Conservation (phyloP, 2,888 invertebrate genomes). For the Quadroppia sp. region DNA sequence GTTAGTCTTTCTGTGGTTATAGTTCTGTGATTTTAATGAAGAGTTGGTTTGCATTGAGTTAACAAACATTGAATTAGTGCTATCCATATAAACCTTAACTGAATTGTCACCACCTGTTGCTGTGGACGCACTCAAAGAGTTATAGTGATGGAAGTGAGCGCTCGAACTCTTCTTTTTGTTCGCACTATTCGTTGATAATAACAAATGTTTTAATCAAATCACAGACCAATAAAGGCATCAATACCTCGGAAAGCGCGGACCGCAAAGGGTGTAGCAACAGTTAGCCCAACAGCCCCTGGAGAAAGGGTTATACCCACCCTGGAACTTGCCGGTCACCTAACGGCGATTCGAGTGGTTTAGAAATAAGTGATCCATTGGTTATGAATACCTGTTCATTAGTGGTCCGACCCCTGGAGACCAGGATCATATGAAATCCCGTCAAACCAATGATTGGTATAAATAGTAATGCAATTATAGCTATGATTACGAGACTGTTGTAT, state of each 20-base stretch:
- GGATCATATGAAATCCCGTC: slow-evolving; percentile 95
- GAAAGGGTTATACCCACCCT: slow-evolving; percentile 97
- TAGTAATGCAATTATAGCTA: slow-evolving; percentile 83
- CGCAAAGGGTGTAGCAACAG: slow-evolving; percentile 90
- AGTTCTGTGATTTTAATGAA: slow-evolving; percentile 10
- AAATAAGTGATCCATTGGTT: neutral
- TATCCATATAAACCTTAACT: slow-evolving; percentile 53
- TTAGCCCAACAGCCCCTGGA: slow-evolving; percentile 91
- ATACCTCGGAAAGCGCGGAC: slow-evolving; percentile 94
- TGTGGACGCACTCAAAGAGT: slow-evolving; percentile 42
- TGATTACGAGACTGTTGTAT: slow-evolving; percentile 59
- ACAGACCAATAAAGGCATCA: neutral
- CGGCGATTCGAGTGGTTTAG: neutral
- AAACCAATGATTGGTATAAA: slow-evolving; percentile 96
- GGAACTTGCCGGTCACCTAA: slow-evolving; percentile 93
- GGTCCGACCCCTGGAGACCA: slow-evolving; percentile 92
- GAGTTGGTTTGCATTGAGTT: slow-evolving; percentile 22
- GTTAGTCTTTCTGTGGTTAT: neutral
- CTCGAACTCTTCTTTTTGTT: slow-evolving; percentile 39
- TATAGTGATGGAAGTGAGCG: slow-evolving; percentile 16
- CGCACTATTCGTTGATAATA: slow-evolving; percentile 12
- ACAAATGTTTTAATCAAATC: too few relatives aligned
- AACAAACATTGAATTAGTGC: slow-evolving; percentile 46
- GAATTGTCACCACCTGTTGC: slow-evolving; percentile 51
- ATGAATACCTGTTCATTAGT: slow-evolving; percentile 87